phyloP scores from a whole-genome alignment of 2,888 invertebrate species.

The Aromia moschata region DNA sequence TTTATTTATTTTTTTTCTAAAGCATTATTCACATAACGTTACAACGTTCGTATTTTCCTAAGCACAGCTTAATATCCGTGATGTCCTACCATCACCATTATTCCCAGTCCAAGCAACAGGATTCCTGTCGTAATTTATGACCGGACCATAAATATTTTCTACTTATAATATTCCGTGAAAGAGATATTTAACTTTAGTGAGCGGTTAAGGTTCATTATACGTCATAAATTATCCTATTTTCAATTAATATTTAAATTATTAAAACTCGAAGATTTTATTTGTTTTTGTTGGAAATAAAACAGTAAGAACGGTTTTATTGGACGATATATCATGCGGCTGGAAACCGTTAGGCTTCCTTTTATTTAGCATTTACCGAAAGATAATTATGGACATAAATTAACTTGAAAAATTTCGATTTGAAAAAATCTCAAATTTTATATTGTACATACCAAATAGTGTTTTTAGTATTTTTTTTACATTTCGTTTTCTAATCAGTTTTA shows the following conservation, averaged over 20 bases:
- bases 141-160: slow-evolving; percentile 10
- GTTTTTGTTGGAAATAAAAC: slow-evolving; percentile 3
- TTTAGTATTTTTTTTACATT: too few relatives aligned
- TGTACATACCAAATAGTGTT: too few relatives aligned
- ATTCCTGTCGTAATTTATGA: slow-evolving; percentile 10
- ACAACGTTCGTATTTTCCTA: too few relatives aligned
- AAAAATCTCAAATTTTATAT: too few relatives aligned
- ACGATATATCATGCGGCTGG: neutral
- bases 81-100: too few relatives aligned
- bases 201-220: slow-evolving; percentile 6
- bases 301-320: slow-evolving; percentile 2
- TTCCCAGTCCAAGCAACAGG: neutral
- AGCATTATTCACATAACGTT: too few relatives aligned
- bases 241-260: slow-evolving; percentile 15
- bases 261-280: slow-evolving; percentile 3
- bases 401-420: neutral
- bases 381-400: slow-evolving; percentile 5
- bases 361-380: neutral
- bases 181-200: neutral
- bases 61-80: too few relatives aligned
- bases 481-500: too few relatives aligned
- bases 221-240: slow-evolving; percentile 6
- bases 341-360: neutral
- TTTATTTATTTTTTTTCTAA: too few relatives aligned
- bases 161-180: slow-evolving; percentile 11